Percentiles rank a stretch among this genome's conserved stretches.
Evolutionary conservation across 1,140 invertebrate species (phyloP).

Genomic region (Heliconius eleuchia): DNA sequence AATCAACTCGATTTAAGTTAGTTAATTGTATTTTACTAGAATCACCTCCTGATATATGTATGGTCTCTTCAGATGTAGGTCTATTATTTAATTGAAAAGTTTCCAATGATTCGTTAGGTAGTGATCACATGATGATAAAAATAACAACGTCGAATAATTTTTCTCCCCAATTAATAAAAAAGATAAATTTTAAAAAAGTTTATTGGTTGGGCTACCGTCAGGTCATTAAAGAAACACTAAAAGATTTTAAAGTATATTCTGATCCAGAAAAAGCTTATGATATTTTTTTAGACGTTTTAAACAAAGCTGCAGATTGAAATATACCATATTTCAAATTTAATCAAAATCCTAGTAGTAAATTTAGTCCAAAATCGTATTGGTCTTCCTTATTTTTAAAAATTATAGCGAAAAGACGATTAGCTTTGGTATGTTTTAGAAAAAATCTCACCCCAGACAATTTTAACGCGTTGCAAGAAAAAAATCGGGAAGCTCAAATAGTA

Average conservation of each 20-base stretch:
- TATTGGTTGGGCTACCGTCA: conserved; percentile 27
- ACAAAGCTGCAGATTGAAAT: conserved; percentile 35
- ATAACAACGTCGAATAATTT: too few relatives aligned
- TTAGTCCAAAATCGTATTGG: conserved; percentile 51
- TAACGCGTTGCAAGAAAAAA: too few relatives aligned
- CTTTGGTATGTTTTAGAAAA: conserved; percentile 39
- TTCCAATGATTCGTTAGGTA: conserved; percentile 19
- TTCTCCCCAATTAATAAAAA: conserved; percentile 16
- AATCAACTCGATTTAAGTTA: too few relatives aligned
- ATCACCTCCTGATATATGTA: too few relatives aligned
- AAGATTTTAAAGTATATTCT: too few relatives aligned
- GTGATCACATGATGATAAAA: too few relatives aligned
- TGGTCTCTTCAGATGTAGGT: too few relatives aligned
- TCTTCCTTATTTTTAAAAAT: conserved; percentile 37
- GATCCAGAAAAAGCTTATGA: conserved; percentile 26
- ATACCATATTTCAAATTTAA: conserved; percentile 40
- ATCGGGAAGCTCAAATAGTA: too few relatives aligned
- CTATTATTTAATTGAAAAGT: too few relatives aligned
- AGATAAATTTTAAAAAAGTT: conserved; percentile 42
- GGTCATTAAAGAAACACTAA: too few relatives aligned
- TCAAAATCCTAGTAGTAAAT: conserved; percentile 33
- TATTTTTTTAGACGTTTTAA: conserved; percentile 34
- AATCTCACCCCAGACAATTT: conserved; percentile 38
- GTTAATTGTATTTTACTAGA: too few relatives aligned
- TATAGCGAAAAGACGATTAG: conserved; percentile 45